phyloP scores from a whole-genome alignment of 2,888 invertebrate species.

The Palloptera scutellata region DNA sequence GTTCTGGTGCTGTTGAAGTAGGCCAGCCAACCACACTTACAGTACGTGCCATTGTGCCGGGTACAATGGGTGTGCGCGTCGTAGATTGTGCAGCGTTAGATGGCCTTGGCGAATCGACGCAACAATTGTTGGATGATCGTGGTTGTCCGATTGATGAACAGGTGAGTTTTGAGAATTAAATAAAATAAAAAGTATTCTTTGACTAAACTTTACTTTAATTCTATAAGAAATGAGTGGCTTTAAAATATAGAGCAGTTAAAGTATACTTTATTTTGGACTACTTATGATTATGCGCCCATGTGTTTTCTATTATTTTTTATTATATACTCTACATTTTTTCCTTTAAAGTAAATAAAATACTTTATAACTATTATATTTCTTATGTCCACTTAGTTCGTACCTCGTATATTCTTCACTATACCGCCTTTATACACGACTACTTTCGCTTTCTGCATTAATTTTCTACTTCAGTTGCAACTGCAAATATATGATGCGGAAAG shows the following conservation, averaged over 20 bases:
- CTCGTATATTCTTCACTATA: too few species aligned
- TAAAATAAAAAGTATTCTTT: not conserved
- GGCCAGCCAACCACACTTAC: conserved; percentile 75
- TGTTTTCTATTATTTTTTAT: too few species aligned
- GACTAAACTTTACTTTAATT: not conserved
- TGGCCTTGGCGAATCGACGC: conserved; percentile 78
- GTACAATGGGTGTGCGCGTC: conserved; percentile 76
- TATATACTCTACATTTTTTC: too few species aligned
- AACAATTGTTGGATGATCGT: conserved; percentile 75
- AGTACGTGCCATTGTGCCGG: conserved; percentile 66
- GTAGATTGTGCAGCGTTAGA: conserved; percentile 82
- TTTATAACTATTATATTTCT: too few species aligned
- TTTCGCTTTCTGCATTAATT: conserved; percentile 17
- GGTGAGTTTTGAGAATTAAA: conserved; percentile 47
- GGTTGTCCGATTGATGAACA: conserved; percentile 79
- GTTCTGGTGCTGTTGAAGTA: conserved; percentile 72
- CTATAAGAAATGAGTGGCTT: not conserved
- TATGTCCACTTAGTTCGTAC: too few species aligned
- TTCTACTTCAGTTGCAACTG: conserved; percentile 6
- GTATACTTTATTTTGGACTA: too few species aligned
- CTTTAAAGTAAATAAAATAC: too few species aligned
- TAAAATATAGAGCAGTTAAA: too few species aligned
- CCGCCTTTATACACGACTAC: not conserved
- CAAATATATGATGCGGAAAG: conserved; percentile 12
- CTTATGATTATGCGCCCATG: too few species aligned